Percentiles rank a stretch among this genome's conserved stretches.
Conservation (phyloP, 2,888 invertebrate species). For the Drosophila kanekoi region DNA sequence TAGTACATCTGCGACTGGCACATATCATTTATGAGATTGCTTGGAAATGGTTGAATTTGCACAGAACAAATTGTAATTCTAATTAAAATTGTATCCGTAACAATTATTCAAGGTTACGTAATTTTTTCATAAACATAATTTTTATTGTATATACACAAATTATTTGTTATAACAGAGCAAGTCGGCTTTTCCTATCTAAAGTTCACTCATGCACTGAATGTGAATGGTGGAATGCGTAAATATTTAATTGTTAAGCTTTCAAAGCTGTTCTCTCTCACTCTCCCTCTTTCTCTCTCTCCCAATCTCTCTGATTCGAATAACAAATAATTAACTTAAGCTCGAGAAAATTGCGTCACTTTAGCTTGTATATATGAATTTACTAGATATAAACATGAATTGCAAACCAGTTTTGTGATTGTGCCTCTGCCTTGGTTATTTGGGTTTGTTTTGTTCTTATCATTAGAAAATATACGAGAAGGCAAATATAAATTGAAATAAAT, state of each 20-base stretch:
- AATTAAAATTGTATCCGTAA: not conserved
- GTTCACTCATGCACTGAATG: conserved; percentile 5
- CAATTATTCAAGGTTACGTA: not conserved
- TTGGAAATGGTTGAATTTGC: not conserved
- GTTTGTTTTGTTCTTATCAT: not conserved
- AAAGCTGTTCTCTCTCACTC: conserved; percentile 10
- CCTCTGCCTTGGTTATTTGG: not conserved
- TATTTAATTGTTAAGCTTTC: not conserved
- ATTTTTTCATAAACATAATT: not conserved
- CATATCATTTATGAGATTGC: not conserved
- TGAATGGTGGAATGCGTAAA: too few species aligned
- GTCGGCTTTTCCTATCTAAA: not conserved
- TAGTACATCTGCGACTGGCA: not conserved
- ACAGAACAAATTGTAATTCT: too few species aligned
- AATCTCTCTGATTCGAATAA: not conserved
- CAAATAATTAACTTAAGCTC: not conserved
- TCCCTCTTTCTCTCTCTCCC: not conserved
- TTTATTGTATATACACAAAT: not conserved
- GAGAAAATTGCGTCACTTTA: conserved; percentile 26
- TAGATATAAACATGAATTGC: not conserved
- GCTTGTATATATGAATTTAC: not conserved
- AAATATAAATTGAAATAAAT: not conserved
- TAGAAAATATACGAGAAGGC: not conserved
- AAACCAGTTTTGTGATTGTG: conserved; percentile 10
- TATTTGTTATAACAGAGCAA: not conserved